Evolutionary conservation across 1,140 invertebrate genomes (phyloP).

Genomic region (Drosophila athabasca): DNA sequence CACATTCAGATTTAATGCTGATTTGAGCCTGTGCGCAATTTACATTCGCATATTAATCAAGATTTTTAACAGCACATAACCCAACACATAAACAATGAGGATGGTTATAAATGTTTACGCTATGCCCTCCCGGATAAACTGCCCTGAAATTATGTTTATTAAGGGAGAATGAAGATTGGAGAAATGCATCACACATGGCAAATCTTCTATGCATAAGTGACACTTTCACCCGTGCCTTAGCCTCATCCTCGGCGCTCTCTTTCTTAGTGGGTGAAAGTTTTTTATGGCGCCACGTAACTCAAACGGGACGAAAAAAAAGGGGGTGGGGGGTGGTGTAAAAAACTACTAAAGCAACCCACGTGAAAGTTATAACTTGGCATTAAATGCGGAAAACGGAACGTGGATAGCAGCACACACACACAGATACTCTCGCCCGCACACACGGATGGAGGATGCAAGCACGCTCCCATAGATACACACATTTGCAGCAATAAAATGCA

Average conservation of each 20-base stretch:
- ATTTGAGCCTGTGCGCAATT: conserved; percentile 2
- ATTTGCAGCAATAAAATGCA: conserved; percentile 71
- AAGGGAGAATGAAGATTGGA: conserved; percentile 42
- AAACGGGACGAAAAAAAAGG: background rate
- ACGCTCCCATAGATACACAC: conserved; percentile 6
- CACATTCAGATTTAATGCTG: no score
- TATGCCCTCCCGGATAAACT: conserved; percentile 42
- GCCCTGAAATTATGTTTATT: conserved; percentile 55
- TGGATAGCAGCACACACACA: conserved; percentile 56
- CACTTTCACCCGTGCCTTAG: conserved; percentile 11
- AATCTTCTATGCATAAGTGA: conserved; percentile 52
- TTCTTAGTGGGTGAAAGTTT: conserved; percentile 1
- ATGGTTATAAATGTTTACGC: background rate
- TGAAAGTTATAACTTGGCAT: conserved; percentile 73
- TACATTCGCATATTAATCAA: conserved; percentile 28
- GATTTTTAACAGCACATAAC: conserved; percentile 16
- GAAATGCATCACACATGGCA: conserved; percentile 26
- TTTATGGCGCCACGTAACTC: conserved; percentile 48
- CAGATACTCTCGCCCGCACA: conserved; percentile 1
- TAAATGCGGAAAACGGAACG: conserved; percentile 70
- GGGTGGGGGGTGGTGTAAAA: conserved; percentile 10
- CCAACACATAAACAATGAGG: conserved; percentile 14
- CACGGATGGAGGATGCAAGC: conserved; percentile 1
- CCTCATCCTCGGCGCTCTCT: background rate
- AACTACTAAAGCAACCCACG: conserved; percentile 73